phyloP scores from a whole-genome alignment of 2,113 vertebrate genomes.

The Hypanus sabinus region DNA sequence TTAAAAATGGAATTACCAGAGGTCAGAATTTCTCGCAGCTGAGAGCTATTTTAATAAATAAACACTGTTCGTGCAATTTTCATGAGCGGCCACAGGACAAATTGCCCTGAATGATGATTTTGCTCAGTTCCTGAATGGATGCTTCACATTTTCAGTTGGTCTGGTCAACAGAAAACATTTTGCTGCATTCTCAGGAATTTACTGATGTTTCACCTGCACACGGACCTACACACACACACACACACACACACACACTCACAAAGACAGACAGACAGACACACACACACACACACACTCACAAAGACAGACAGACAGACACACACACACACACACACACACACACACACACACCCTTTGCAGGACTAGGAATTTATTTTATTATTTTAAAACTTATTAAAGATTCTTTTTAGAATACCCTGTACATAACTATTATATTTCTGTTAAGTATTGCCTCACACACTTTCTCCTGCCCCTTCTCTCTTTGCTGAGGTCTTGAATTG shows the following conservation, averaged over 20 bases:
- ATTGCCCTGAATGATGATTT: constrained; percentile 22
- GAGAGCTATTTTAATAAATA: constrained; percentile 19
- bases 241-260: no score
- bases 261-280: no score
- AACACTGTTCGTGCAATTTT: constrained; percentile 24
- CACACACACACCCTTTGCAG: no score
- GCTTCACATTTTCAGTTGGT: not conserved
- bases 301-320: no score
- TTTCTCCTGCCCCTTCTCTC: not conserved
- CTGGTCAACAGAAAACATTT: not conserved
- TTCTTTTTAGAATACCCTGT: no score
- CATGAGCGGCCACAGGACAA: constrained; percentile 7
- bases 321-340: no score
- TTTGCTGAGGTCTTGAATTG: not conserved
- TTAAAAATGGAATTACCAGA: not conserved
- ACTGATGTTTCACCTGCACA: not conserved
- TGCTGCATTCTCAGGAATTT: not conserved
- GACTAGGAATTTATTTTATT: no score
- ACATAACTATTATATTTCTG: no score
- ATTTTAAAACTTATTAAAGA: no score
- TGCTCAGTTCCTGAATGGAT: not conserved
- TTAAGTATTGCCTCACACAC: not conserved
- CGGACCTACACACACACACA: not conserved
- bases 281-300: no score
- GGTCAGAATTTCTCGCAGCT: not conserved